A percentile compares a stretch with the other conserved stretches of the same genome.
Conservation (phyloP, 2,888 invertebrate genomes). For the Syrphus vitripennis region DNA sequence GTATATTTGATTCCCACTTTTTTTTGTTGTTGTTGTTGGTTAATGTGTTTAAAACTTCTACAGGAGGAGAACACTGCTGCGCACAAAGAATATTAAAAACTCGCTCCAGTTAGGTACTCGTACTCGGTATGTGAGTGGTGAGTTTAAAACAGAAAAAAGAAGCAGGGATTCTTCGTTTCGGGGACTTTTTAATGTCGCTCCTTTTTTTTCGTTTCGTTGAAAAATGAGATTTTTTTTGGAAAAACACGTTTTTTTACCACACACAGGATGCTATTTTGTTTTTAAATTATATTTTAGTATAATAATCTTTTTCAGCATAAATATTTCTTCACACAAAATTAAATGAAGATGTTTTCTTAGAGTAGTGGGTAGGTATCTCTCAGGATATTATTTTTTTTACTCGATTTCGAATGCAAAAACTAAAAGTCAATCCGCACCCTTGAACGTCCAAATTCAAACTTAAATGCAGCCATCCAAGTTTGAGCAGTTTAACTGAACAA, state of each 20-base stretch:
- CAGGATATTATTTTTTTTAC: not conserved
- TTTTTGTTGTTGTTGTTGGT: no score
- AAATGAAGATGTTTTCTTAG: not conserved
- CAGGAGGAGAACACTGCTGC: slow-evolving; percentile 24
- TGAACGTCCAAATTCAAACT: slow-evolving; percentile 71
- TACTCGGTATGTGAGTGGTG: slow-evolving; percentile 25
- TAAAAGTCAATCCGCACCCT: slow-evolving; percentile 69
- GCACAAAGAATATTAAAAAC: slow-evolving; percentile 58
- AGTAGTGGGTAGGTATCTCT: no score
- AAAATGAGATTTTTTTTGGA: slow-evolving; percentile 23
- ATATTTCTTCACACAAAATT: not conserved
- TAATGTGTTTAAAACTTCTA: not conserved
- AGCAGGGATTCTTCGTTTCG: slow-evolving; percentile 41
- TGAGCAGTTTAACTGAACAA: slow-evolving; percentile 60
- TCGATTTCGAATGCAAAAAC: slow-evolving; percentile 40
- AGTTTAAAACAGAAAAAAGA: not conserved
- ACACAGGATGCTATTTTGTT: not conserved
- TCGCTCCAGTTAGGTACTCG: not conserved
- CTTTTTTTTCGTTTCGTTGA: not conserved
- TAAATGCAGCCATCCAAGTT: slow-evolving; percentile 62
- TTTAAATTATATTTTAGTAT: no score
- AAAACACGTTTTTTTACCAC: slow-evolving; percentile 10
- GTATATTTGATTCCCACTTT: slow-evolving; percentile 16
- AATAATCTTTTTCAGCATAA: not conserved
- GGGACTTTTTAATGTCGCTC: slow-evolving; percentile 10